These are phyloP conservation scores for Grammomys dolichurus DNA, from an alignment of 2,113 vertebrate species.

Conservation along the genomic window DNA sequence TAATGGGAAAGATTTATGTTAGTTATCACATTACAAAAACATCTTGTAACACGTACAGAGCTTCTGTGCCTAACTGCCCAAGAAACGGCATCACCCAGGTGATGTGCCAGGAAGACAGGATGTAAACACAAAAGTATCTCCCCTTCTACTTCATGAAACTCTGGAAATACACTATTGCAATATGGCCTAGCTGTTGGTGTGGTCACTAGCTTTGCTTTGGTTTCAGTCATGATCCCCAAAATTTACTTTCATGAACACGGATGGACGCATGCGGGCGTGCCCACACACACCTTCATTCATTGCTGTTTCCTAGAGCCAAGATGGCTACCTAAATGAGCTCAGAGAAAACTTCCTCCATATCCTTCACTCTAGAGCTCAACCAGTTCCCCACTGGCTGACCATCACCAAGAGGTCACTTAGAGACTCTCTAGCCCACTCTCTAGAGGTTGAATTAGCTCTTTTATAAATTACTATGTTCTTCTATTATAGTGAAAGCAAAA, in stretches of 20 bases:
- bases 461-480: neutral
- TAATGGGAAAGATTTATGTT: slow-evolving; percentile 60
- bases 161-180: neutral
- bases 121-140: neutral
- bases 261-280: neutral
- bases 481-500: neutral
- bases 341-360: neutral
- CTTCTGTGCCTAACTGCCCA: slow-evolving; percentile 88
- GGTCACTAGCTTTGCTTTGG: slow-evolving; percentile 4
- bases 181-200: neutral
- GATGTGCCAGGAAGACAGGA: slow-evolving; percentile 81
- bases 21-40: slow-evolving; percentile 83
- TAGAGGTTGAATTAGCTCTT: neutral
- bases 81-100: slow-evolving; percentile 90
- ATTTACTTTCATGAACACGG: neutral
- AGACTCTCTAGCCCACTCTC: neutral
- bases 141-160: neutral
- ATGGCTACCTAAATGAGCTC: neutral
- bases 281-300: neutral
- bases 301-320: neutral
- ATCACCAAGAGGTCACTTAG: neutral
- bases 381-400: neutral
- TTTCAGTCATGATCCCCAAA: neutral
- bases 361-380: neutral
- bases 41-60: slow-evolving; percentile 87